Percentiles rank a stretch among this genome's conserved stretches.
Conservation (phyloP, 2,888 invertebrate genomes). For the Drosophila multiciliata region DNA sequence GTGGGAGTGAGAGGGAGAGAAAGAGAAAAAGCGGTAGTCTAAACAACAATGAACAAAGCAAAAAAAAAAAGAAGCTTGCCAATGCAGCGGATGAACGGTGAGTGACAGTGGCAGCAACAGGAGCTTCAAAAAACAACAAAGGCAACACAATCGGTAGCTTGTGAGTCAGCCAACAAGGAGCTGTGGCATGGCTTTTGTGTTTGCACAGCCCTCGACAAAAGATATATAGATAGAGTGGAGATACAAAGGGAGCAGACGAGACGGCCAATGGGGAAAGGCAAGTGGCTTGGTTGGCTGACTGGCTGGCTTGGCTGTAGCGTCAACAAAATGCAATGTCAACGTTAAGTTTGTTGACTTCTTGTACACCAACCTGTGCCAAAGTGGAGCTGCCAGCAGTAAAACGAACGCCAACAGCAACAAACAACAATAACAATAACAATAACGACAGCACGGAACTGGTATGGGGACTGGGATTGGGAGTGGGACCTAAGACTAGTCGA, state of each 20-base stretch:
- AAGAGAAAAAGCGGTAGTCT: background rate
- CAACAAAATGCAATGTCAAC: conserved; percentile 64
- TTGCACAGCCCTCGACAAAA: conserved; percentile 52
- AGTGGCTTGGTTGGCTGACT: conserved; percentile 11
- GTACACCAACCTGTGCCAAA: conserved; percentile 71
- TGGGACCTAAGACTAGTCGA: conserved; percentile 53
- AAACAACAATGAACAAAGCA: conserved; percentile 26
- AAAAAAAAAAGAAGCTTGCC: conserved; percentile 5
- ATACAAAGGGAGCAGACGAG: conserved; percentile 9
- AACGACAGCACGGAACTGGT: conserved; percentile 22
- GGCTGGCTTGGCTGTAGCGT: conserved; percentile 14
- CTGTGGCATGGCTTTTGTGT: conserved; percentile 33
- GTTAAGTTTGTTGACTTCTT: conserved; percentile 76
- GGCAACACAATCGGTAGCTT: conserved; percentile 4
- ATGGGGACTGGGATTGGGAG: conserved; percentile 10
- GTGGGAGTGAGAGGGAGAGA: background rate
- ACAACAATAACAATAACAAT: conserved; percentile 20
- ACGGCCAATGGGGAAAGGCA: conserved; percentile 27
- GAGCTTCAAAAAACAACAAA: conserved; percentile 25
- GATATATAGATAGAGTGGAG: background rate
- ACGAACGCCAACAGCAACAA: conserved; percentile 13
- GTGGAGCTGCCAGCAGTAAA: conserved; percentile 47
- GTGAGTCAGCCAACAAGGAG: conserved; percentile 43
- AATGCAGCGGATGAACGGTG: conserved; percentile 23
- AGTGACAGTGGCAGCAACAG: conserved; percentile 37